Evolutionary conservation across 2,113 vertebrate genomes (phyloP), one percentile per base, ranked within the genome.

Genomic region (Kobus ellipsiprymnus): DNA sequence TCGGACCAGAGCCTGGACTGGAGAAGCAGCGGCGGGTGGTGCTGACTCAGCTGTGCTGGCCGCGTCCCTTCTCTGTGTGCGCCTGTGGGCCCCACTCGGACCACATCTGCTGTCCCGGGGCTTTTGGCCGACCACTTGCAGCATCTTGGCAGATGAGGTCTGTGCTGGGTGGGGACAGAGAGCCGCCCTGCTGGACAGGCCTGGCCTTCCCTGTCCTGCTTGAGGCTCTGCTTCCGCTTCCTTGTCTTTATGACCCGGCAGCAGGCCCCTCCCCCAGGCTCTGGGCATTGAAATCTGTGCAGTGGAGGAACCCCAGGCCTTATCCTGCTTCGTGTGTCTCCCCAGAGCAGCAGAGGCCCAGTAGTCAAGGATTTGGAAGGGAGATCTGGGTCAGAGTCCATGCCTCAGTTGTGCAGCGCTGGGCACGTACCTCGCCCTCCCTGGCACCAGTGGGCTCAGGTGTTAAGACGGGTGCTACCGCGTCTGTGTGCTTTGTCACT

Each of bases 41-140:
- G 44, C 7, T n/a, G 29, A 7, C 85, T 15, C n/a, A 52, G 64
- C 64, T 30, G 23, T 6, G 48, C 50, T 11, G 9, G 40, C 30
- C 1, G 0, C 1, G 0, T 33, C 52, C 17, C 29, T 44, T 54
- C 7, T 33, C 46, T 8, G 23, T 0, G 0, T 0, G 62, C 4
- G 1, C 2, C n/a, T 29, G 33, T 48, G 52, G 91, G 55, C 16
- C 0, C 5, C 4, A 17, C 23, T 25, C 0, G 25, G 71, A n/a
- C 3, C 3, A 19, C n/a, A 7, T 8, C 27, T 33, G 60, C n/a
- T 30, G 7, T 50, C 11, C 5, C 0, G 2, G 29, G 14, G 9
- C 44, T 60, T 23, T 16, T 0, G 21, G 1, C 6, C 0, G 33
- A 23, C 48, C 44, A 21, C 52, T 44, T 6, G 27, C 6, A 12